A percentile compares a stretch with the other conserved stretches of the same genome.
Conservation (phyloP, 2,113 vertebrate genomes). For the Oxyura jamaicensis region DNA sequence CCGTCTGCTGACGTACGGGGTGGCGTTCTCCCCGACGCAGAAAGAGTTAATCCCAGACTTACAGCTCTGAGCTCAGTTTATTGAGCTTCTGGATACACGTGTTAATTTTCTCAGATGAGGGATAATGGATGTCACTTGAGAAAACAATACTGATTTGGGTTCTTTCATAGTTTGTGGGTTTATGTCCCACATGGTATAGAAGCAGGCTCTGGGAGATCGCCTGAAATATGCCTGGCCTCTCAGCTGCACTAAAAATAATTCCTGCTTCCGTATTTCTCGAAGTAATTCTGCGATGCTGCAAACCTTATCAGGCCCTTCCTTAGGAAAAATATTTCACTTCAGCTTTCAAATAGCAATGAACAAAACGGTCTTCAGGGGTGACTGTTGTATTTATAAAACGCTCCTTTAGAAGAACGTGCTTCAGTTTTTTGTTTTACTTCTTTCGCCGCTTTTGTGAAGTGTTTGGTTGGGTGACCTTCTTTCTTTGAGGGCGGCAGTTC, state of each 20-base stretch:
- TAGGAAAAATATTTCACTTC: conserved; percentile 12
- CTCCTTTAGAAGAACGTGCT: not conserved
- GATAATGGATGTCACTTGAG: conserved; percentile 70
- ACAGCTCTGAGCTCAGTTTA: conserved; percentile 61
- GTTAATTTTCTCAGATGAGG: conserved; percentile 72
- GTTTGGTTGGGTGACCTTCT: conserved; percentile 45
- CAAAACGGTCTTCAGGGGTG: not conserved
- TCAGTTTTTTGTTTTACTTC: not conserved
- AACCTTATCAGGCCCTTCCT: conserved; percentile 36
- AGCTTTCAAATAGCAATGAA: not conserved
- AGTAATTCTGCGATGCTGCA: conserved; percentile 41
- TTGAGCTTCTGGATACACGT: conserved; percentile 60
- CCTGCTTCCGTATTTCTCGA: conserved; percentile 45
- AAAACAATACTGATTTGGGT: conserved; percentile 69
- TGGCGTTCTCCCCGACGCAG: not conserved
- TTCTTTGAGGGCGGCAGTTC: conserved; percentile 40
- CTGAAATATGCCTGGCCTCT: conserved; percentile 69
- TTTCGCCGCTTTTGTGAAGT: not conserved
- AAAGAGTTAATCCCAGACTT: conserved; percentile 60
- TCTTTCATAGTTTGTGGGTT: conserved; percentile 70
- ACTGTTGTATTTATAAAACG: not conserved
- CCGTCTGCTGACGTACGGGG: not conserved
- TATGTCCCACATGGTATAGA: conserved; percentile 64
- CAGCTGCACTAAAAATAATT: conserved; percentile 72
- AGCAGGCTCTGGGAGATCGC: conserved; percentile 56